Evolutionary conservation across 2,888 invertebrate genomes (phyloP).

Genomic region (Meandrusa payeni): DNA sequence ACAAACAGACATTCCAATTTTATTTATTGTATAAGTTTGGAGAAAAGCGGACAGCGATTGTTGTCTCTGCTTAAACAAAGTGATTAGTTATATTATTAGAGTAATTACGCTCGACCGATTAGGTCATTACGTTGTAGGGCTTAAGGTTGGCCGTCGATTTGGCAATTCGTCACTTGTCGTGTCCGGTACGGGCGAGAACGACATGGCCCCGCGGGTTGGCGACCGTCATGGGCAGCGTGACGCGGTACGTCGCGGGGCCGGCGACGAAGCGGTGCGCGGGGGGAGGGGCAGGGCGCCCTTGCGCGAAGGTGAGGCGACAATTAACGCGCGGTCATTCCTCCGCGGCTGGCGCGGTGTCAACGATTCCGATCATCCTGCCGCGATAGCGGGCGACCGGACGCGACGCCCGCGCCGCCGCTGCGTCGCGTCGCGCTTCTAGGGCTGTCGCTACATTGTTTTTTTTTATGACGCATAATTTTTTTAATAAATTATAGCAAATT

Average conservation of each 20-base stretch:
- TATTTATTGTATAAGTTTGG: no score
- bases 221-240: slow-evolving; percentile 50
- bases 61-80: no score
- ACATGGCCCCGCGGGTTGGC: slow-evolving; percentile 32
- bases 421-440: slow-evolving; percentile 49
- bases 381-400: slow-evolving; percentile 46
- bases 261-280: slow-evolving; percentile 26
- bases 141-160: slow-evolving; percentile 7
- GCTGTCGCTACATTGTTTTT: slow-evolving; percentile 20
- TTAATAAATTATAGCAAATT: no score
- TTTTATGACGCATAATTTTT: no score
- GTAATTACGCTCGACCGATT: no score
- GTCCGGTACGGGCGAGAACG: slow-evolving; percentile 18
- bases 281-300: slow-evolving; percentile 34
- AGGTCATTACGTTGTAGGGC: neutral
- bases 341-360: slow-evolving; percentile 70
- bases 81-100: no score
- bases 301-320: slow-evolving; percentile 72
- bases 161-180: slow-evolving; percentile 20
- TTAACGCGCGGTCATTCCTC: slow-evolving; percentile 75
- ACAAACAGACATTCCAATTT: no score
- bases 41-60: no score
- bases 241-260: slow-evolving; percentile 50
- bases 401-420: slow-evolving; percentile 51
- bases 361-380: slow-evolving; percentile 71